Conservation (phyloP, 2,888 invertebrate genomes). For the Noctua fimbriata region DNA sequence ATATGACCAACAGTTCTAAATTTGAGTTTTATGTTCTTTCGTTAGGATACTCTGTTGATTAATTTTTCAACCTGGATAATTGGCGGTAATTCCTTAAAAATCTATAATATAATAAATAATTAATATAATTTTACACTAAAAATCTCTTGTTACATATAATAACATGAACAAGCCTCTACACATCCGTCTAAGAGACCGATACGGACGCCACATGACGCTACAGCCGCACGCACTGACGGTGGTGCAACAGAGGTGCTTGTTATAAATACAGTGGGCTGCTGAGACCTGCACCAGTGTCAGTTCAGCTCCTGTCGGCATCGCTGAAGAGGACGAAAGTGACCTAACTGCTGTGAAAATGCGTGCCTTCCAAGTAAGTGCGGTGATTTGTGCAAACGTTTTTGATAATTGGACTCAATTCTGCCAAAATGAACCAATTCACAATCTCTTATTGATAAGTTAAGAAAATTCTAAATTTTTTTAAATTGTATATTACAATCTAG, state of each 20-base stretch:
- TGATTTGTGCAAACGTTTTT: constrained; percentile 29
- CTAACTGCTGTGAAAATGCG: constrained; percentile 79
- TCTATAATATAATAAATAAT: no score
- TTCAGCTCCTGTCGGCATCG: constrained; percentile 86
- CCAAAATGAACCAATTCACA: background rate
- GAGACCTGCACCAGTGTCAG: constrained; percentile 82
- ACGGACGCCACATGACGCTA: constrained; percentile 35
- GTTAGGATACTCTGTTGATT: background rate
- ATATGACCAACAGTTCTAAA: background rate
- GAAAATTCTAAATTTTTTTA: background rate
- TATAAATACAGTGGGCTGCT: constrained; percentile 83
- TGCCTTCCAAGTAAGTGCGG: constrained; percentile 86
- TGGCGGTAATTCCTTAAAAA: background rate
- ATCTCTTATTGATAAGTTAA: no score
- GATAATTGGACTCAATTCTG: background rate
- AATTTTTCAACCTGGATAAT: background rate
- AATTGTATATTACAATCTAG: background rate
- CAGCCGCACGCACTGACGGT: constrained; percentile 58
- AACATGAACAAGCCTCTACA: constrained; percentile 7
- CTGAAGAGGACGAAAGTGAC: constrained; percentile 90
- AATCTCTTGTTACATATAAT: background rate
- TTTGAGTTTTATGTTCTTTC: background rate
- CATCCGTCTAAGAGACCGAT: constrained; percentile 16
- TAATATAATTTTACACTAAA: background rate
- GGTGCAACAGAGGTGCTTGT: constrained; percentile 78